A percentile compares a stretch with the other conserved stretches of the same genome.
These are phyloP conservation scores for Idaea aversata DNA, from an alignment of 2,888 invertebrate species.

Conservation along the genomic window DNA sequence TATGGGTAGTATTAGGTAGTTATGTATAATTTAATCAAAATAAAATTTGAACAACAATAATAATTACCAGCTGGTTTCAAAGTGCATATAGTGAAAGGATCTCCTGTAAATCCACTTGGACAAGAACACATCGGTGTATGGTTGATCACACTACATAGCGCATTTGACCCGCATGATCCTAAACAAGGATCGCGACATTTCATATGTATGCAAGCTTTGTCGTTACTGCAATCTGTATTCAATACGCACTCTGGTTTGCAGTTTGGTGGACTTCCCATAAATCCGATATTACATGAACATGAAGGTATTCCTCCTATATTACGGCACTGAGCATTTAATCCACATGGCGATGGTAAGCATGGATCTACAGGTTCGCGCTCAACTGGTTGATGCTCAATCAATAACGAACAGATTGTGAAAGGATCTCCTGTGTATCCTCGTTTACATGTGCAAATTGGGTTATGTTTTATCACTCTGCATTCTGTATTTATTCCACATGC, in stretches of 20 bases:
- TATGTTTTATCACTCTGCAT: constrained; percentile 86
- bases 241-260: constrained; percentile 88
- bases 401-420: constrained; percentile 74
- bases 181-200: constrained; percentile 90
- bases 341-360: constrained; percentile 89
- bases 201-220: constrained; percentile 87
- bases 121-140: constrained; percentile 88
- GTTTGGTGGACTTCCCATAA: constrained; percentile 85
- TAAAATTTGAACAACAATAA: not conserved
- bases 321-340: constrained; percentile 84
- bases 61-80: constrained; percentile 70
- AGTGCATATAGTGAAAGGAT: constrained; percentile 86
- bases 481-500: constrained; percentile 85
- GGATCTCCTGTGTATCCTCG: constrained; percentile 83
- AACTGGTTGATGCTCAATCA: constrained; percentile 51
- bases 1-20: constrained; percentile 1
- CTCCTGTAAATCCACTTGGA: constrained; percentile 83
- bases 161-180: constrained; percentile 87
- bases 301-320: constrained; percentile 77
- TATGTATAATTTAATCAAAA: not conserved
- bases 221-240: constrained; percentile 86
- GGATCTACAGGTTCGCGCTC: constrained; percentile 69
- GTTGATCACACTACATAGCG: constrained; percentile 87
- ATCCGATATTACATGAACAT: constrained; percentile 84
- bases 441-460: constrained; percentile 85